Evolutionary conservation across 2,797 vertebrate species (phyloP).

Genomic region (Melanotaenia nigrans): DNA sequence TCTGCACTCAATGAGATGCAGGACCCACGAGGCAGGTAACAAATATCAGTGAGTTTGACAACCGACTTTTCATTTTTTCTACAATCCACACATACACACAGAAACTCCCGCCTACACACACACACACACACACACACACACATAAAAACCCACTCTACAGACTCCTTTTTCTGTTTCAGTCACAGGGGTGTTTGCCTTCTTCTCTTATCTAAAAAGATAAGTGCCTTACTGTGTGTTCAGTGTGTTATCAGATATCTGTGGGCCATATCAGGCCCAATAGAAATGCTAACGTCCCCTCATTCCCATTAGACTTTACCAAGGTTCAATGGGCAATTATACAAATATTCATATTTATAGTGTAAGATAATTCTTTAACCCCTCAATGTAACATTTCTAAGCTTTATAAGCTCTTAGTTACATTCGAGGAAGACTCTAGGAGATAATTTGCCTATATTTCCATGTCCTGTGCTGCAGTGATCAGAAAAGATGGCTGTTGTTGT

Average conservation of each 20-base stretch:
- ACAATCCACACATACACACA: conserved; percentile 8
- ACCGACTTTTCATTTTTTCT: conserved; percentile 16
- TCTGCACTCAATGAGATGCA: conserved; percentile 52
- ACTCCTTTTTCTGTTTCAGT: conserved; percentile 25
- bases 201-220: conserved; percentile 73
- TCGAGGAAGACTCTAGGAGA: conserved; percentile 19
- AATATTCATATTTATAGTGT: conserved; percentile 31
- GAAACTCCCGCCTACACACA: conserved; percentile 2
- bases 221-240: conserved; percentile 66
- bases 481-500: not conserved
- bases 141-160: conserved; percentile 7
- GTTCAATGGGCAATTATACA: conserved; percentile 2
- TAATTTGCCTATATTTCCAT: conserved; percentile 69
- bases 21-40: conserved; percentile 51
- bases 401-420: conserved; percentile 23
- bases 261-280: conserved; percentile 55
- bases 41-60: conserved; percentile 44
- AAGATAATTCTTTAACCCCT: conserved; percentile 6
- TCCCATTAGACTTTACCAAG: conserved; percentile 30
- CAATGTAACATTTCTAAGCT: conserved; percentile 3
- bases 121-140: not conserved
- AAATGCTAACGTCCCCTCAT: conserved; percentile 56
- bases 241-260: conserved; percentile 69
- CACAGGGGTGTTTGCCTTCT: conserved; percentile 60
- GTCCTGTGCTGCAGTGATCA: conserved; percentile 1